These are phyloP conservation scores for Sebastes umbrosus DNA, from an alignment of 2,797 vertebrate species.

Conservation along the genomic window DNA sequence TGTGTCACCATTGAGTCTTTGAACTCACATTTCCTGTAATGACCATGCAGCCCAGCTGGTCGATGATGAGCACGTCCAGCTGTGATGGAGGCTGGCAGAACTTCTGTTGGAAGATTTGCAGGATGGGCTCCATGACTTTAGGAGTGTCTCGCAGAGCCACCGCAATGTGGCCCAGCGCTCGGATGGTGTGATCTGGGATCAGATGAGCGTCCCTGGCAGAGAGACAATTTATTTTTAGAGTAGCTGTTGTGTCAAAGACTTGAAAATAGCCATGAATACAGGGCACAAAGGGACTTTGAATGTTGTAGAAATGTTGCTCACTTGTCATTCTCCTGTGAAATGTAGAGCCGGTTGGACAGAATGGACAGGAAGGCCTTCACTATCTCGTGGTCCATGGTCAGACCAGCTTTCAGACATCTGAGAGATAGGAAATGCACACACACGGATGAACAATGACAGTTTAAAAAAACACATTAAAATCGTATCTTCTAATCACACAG, in stretches of 20 bases:
- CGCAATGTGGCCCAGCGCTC: conserved; percentile 93
- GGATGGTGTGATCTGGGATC: conserved; percentile 97
- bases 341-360: conserved; percentile 96
- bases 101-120: conserved; percentile 98
- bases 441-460: neutral
- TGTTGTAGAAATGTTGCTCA: conserved; percentile 64
- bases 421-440: neutral
- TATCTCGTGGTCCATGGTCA: conserved; percentile 92
- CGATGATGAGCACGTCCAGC: conserved; percentile 94
- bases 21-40: conserved; percentile 95
- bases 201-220: conserved; percentile 91
- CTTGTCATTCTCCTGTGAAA: conserved; percentile 98
- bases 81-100: conserved; percentile 96
- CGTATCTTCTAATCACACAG: neutral
- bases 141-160: conserved; percentile 95
- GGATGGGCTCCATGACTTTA: conserved; percentile 95
- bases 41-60: conserved; percentile 97
- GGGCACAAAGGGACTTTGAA: neutral
- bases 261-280: neutral
- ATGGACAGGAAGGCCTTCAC: conserved; percentile 97
- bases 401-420: conserved; percentile 93
- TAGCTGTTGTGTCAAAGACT: neutral
- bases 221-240: conserved; percentile 32
- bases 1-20: neutral
- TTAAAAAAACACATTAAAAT: neutral